Evolutionary conservation across 2,888 invertebrate species (phyloP).

Genomic region (Mesochorus sp.): DNA sequence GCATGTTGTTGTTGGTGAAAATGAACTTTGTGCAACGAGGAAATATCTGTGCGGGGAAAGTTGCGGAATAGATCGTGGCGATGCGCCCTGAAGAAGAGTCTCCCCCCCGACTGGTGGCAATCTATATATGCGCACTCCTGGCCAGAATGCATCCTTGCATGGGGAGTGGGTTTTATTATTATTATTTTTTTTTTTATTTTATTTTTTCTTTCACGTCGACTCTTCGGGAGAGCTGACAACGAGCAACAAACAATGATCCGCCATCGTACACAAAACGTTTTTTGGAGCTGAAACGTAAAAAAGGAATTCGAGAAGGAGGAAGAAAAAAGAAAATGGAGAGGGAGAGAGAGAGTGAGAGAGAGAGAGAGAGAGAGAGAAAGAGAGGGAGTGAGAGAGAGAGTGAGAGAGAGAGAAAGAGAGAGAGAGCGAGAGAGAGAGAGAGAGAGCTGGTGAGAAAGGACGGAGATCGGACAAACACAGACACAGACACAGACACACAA

Average conservation of each 20-base stretch:
- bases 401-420: conserved; percentile 3
- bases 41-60: conserved; percentile 5
- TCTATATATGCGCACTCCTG: not conserved
- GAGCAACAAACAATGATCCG: too few relatives aligned
- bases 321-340: too few relatives aligned
- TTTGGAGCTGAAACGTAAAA: too few relatives aligned
- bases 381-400: not conserved
- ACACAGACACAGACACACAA: too few relatives aligned
- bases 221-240: conserved; percentile 10
- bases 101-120: not conserved
- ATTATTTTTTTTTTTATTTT: not conserved
- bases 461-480: conserved; percentile 24
- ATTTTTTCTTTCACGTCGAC: not conserved
- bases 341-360: not conserved
- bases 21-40: conserved; percentile 47
- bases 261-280: too few relatives aligned
- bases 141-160: conserved; percentile 1
- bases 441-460: conserved; percentile 31
- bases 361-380: conserved; percentile 20
- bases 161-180: too few relatives aligned
- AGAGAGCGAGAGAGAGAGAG: conserved; percentile 9
- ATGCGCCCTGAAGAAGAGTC: not conserved
- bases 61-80: conserved; percentile 19
- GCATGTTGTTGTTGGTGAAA: too few relatives aligned
- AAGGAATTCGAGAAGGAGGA: too few relatives aligned